Evolutionary conservation across 2,113 vertebrate genomes (phyloP).

Genomic region (Salvator merianae): DNA sequence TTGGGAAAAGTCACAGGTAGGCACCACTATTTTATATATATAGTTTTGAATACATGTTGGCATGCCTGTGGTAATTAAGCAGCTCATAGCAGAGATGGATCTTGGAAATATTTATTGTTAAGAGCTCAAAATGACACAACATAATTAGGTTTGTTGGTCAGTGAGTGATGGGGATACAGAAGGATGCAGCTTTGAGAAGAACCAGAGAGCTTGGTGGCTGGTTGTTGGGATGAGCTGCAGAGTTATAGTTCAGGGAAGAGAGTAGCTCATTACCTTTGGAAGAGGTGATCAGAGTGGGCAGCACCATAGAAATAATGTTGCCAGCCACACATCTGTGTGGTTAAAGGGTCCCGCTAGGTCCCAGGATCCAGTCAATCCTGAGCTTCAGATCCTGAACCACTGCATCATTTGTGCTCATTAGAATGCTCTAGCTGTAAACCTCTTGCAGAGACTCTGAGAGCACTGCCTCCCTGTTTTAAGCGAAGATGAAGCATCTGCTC

Average conservation of each 20-base stretch:
- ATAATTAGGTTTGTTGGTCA: too few species aligned
- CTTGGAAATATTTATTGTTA: neutral
- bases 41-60: neutral
- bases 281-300: neutral
- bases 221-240: neutral
- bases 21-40: slow-evolving; percentile 24
- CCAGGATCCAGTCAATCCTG: too few species aligned
- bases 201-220: neutral
- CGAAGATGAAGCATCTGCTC: too few species aligned
- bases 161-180: neutral
- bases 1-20: slow-evolving; percentile 93
- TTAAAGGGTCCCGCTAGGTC: too few species aligned
- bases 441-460: too few species aligned
- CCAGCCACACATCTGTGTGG: too few species aligned
- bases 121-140: slow-evolving; percentile 7
- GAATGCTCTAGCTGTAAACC: too few species aligned
- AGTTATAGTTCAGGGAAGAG: neutral
- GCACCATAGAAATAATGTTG: too few species aligned
- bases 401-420: too few species aligned
- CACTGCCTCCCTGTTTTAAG: too few species aligned
- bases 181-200: neutral
- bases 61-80: neutral
- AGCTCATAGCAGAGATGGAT: neutral
- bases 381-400: too few species aligned
- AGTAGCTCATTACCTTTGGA: neutral